These are phyloP conservation scores for Oreortyx pictus DNA, from an alignment of 2,797 vertebrate species.

Conservation along the genomic window DNA sequence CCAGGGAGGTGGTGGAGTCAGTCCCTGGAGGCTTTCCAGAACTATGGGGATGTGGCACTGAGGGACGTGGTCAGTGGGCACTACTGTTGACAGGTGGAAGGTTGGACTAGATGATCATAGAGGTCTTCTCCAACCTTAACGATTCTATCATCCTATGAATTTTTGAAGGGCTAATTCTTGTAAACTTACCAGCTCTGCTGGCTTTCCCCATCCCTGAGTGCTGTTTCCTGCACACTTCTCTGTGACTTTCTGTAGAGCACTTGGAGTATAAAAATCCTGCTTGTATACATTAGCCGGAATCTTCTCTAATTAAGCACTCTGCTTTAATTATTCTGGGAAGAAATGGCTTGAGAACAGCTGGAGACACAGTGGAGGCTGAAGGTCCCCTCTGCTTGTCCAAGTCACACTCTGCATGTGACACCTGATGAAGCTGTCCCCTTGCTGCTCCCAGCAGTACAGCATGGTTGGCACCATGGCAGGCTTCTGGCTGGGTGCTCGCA, in stretches of 20 bases:
- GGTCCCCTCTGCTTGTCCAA: background rate
- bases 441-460: background rate
- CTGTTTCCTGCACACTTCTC: background rate
- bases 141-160: too few species aligned
- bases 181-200: background rate
- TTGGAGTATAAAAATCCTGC: background rate
- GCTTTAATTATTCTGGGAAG: background rate
- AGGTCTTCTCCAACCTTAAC: too few species aligned
- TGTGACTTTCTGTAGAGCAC: background rate
- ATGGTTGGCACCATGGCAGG: background rate
- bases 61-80: too few species aligned
- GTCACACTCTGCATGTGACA: rapidly evolving
- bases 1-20: too few species aligned
- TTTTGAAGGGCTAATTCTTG: background rate
- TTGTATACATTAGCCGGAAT: background rate
- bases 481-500: background rate
- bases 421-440: background rate
- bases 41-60: too few species aligned
- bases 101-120: too few species aligned
- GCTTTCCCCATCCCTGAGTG: background rate
- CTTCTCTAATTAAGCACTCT: background rate
- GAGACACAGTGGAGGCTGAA: background rate
- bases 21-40: too few species aligned
- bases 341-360: background rate
- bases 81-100: too few species aligned